Conservation (phyloP, 2,888 invertebrate genomes). For the Dolichomitus sp. region DNA sequence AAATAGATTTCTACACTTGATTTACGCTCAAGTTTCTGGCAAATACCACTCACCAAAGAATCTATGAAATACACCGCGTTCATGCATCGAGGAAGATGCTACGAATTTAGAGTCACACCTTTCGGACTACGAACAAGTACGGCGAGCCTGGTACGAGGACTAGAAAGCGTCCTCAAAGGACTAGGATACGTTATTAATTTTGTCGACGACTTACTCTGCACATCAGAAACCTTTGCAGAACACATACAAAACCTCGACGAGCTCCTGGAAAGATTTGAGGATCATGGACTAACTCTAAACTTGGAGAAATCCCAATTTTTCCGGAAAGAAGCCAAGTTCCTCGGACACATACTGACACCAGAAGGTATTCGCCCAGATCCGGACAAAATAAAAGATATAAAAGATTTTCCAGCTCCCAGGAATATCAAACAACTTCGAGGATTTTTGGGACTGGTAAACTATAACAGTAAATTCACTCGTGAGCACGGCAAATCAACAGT, state of each 20-base stretch:
- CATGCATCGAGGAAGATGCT: neutral
- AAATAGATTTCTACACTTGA: neutral
- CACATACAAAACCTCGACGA: neutral
- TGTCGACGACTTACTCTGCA: neutral
- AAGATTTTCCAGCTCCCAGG: slow-evolving; percentile 60
- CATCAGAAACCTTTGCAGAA: neutral
- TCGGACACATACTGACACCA: slow-evolving; percentile 69
- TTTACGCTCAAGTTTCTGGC: neutral
- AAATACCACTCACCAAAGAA: neutral
- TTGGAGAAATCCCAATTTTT: slow-evolving; percentile 67
- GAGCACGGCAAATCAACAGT: slow-evolving; percentile 50
- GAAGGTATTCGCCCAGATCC: slow-evolving; percentile 67
- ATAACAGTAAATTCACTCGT: slow-evolving; percentile 51
- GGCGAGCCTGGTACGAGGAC: neutral
- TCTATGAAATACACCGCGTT: neutral
- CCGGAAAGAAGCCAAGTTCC: slow-evolving; percentile 62
- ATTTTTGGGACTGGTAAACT: slow-evolving; percentile 65
- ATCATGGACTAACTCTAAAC: neutral
- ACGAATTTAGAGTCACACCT: neutral
- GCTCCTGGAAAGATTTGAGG: neutral
- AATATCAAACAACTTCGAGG: slow-evolving; percentile 63
- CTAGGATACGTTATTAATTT: neutral
- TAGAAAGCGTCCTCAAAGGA: too few relatives aligned
- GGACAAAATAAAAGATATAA: slow-evolving; percentile 61
- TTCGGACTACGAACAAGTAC: neutral